These are phyloP conservation scores for Adrianichthys oophorus DNA, from an alignment of 2,797 vertebrate genomes.

Conservation along the genomic window DNA sequence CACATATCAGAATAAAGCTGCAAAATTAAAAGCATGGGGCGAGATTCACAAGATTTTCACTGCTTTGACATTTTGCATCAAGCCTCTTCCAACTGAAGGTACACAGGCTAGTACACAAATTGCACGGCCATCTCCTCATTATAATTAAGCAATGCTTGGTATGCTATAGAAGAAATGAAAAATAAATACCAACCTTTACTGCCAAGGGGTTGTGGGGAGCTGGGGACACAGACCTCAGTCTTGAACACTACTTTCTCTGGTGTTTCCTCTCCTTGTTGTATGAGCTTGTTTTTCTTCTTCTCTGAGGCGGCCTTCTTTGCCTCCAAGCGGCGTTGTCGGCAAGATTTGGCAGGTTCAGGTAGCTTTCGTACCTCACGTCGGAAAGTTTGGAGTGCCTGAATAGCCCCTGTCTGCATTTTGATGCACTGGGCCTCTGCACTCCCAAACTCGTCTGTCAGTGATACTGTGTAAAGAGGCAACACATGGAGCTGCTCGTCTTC, in stretches of 20 bases:
- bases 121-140: background rate
- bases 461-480: constrained; percentile 93
- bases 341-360: constrained; percentile 95
- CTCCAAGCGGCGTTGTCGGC: constrained; percentile 91
- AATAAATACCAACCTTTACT: constrained; percentile 74
- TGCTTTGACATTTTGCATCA: too few species aligned
- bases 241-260: constrained; percentile 86
- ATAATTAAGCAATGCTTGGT: background rate
- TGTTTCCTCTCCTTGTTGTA: constrained; percentile 84
- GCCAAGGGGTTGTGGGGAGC: constrained; percentile 66
- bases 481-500: constrained; percentile 97
- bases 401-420: constrained; percentile 90
- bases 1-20: too few species aligned
- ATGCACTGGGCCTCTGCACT: constrained; percentile 88
- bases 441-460: constrained; percentile 89
- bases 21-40: too few species aligned
- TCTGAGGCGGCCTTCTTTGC: constrained; percentile 92
- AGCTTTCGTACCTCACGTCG: constrained; percentile 93
- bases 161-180: background rate
- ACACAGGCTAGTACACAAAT: too few species aligned
- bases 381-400: constrained; percentile 92
- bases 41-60: too few species aligned
- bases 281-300: constrained; percentile 91
- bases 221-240: constrained; percentile 56
- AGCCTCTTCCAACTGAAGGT: too few species aligned